Conservation (phyloP, 53 echinoderm and acorn worm species). For the Astropecten irregularis region DNA sequence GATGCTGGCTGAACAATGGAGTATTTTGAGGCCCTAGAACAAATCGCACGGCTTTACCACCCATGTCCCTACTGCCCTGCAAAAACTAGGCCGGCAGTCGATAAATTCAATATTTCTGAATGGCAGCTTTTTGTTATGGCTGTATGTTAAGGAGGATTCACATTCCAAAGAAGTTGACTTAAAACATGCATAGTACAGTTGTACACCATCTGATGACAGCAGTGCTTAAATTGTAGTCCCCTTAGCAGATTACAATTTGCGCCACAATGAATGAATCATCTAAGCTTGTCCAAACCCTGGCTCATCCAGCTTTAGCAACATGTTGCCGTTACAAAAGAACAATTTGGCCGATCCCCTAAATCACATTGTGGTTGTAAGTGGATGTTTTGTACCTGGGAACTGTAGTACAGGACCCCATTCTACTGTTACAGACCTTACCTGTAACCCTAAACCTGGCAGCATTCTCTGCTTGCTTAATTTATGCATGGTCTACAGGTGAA, state of each 20-base stretch:
- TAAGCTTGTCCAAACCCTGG: neutral
- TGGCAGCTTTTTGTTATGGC: neutral
- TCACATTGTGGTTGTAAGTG: too few relatives aligned
- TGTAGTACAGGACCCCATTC: too few relatives aligned
- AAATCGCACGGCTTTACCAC: too few relatives aligned
- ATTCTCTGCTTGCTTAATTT: slow-evolving; percentile 1
- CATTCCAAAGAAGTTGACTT: neutral
- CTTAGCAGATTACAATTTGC: slow-evolving; percentile 4
- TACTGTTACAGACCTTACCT: neutral
- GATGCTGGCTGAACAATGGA: neutral
- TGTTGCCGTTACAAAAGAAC: neutral
- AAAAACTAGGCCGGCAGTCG: slow-evolving; percentile 14
- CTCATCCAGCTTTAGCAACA: neutral
- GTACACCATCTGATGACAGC: too few relatives aligned
- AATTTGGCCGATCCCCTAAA: neutral
- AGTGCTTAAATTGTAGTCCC: neutral
- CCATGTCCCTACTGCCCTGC: too few relatives aligned
- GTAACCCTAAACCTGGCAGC: neutral
- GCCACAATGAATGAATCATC: too few relatives aligned
- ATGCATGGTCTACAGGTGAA: too few relatives aligned
- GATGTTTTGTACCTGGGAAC: too few relatives aligned
- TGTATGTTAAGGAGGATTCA: slow-evolving; percentile 4
- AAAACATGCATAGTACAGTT: neutral
- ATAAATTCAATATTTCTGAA: slow-evolving; percentile 54
- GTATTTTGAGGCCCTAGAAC: neutral